phyloP scores from a whole-genome alignment of 2,113 vertebrate genomes.

The Athene noctua region DNA sequence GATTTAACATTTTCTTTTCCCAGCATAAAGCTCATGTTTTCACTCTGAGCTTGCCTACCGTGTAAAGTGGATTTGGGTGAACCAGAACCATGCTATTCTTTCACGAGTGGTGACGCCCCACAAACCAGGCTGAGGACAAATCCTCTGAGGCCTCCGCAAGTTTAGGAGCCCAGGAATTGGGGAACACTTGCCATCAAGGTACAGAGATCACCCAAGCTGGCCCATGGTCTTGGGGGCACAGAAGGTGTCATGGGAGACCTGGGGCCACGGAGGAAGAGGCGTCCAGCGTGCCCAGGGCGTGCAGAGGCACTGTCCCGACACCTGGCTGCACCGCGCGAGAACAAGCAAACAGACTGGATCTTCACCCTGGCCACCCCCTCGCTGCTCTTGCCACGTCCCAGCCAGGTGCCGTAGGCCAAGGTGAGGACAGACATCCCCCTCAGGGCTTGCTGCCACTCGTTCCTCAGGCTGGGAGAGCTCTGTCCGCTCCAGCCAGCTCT shows the following conservation, averaged over 20 bases:
- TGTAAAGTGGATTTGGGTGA: background rate
- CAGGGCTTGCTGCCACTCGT: background rate
- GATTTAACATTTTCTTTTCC: background rate
- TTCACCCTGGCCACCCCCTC: background rate
- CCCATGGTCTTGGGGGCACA: rapidly evolving
- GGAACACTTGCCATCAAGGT: too few species aligned
- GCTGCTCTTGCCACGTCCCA: background rate
- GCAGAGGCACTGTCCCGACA: background rate
- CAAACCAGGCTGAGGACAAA: rapidly evolving
- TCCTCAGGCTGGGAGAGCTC: background rate
- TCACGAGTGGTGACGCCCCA: background rate
- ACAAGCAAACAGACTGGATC: background rate
- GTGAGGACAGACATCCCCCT: background rate
- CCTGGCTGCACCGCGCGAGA: rapidly evolving
- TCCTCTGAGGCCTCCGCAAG: background rate
- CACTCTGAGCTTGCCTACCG: background rate
- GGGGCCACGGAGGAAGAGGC: rapidly evolving
- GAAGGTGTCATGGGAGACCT: rapidly evolving
- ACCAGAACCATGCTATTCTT: background rate
- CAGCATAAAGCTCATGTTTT: background rate
- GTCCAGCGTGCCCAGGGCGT: rapidly evolving
- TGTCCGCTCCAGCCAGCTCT: background rate
- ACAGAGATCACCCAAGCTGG: background rate
- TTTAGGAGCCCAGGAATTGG: background rate
- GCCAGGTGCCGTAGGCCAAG: background rate